phyloP scores from a whole-genome alignment of 2,113 vertebrate genomes.

The Stegostoma tigrinum region DNA sequence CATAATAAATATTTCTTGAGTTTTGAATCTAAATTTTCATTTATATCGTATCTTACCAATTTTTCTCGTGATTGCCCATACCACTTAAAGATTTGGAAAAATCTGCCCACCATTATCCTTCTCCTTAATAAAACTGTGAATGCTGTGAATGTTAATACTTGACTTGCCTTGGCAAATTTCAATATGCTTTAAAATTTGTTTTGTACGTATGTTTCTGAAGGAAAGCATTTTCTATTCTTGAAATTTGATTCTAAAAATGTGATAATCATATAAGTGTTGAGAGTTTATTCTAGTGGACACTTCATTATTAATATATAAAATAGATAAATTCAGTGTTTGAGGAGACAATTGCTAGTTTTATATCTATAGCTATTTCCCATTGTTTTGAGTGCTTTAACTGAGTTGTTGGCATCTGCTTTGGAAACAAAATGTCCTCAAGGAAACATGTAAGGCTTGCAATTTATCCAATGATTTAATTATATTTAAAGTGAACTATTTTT shows the following conservation, averaged over 20 bases:
- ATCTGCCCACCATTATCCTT: neutral
- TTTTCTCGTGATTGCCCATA: too few relatives aligned
- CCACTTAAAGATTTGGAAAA: too few relatives aligned
- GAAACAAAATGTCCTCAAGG: neutral
- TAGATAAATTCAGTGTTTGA: neutral
- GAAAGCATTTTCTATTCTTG: neutral
- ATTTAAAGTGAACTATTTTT: neutral
- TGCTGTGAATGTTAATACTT: neutral
- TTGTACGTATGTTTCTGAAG: neutral
- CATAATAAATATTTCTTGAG: too few relatives aligned
- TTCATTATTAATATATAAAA: conserved; percentile 8
- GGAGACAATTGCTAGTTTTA: neutral
- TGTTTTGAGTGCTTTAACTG: neutral
- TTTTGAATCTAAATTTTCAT: too few relatives aligned
- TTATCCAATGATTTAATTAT: conserved; percentile 20
- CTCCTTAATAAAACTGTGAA: neutral
- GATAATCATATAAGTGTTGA: neutral
- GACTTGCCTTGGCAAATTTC: neutral
- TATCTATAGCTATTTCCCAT: conserved; percentile 13
- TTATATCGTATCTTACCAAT: too few relatives aligned
- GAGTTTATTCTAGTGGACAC: neutral
- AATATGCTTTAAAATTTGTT: conserved; percentile 15
- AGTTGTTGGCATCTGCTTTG: neutral
- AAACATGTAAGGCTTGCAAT: neutral
- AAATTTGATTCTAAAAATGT: neutral